phyloP scores from a whole-genome alignment of 2,888 invertebrate genomes.

The Eupithecia subumbrata region DNA sequence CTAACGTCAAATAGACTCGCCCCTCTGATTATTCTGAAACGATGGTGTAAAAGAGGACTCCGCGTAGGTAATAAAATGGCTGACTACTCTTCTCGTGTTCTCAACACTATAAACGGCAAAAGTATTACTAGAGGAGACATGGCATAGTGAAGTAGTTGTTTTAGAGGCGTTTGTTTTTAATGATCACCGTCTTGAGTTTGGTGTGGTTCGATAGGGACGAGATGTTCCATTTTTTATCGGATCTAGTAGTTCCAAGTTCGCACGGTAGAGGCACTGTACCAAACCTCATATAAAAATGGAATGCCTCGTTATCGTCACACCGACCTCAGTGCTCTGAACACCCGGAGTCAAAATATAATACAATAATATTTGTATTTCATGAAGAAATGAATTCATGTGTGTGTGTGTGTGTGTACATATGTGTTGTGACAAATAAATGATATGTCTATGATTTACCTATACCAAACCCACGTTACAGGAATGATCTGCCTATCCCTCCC shows the following conservation, averaged over 20 bases:
- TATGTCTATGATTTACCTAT: neutral
- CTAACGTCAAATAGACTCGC: too few relatives aligned
- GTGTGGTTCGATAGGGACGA: neutral
- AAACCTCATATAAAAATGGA: neutral
- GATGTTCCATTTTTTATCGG: neutral
- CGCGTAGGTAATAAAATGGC: too few relatives aligned
- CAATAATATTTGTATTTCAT: neutral
- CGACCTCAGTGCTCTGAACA: neutral
- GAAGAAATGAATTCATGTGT: neutral
- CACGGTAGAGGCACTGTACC: neutral
- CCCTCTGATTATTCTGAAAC: too few relatives aligned
- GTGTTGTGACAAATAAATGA: too few relatives aligned
- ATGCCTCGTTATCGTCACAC: neutral
- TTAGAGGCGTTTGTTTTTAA: neutral
- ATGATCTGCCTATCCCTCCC: constrained; percentile 87
- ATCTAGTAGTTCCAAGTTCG: neutral
- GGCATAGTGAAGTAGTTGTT: too few relatives aligned
- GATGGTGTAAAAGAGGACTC: too few relatives aligned
- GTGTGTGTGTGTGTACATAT: neutral
- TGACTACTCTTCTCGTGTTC: too few relatives aligned
- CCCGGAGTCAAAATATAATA: neutral
- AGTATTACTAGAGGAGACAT: too few relatives aligned
- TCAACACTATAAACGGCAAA: too few relatives aligned
- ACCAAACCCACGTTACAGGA: constrained; percentile 66
- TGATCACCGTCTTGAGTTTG: neutral